Conservation (phyloP, 37 sponge, comb jelly and placozoan genomes). For the Chondrosia reniformis region DNA sequence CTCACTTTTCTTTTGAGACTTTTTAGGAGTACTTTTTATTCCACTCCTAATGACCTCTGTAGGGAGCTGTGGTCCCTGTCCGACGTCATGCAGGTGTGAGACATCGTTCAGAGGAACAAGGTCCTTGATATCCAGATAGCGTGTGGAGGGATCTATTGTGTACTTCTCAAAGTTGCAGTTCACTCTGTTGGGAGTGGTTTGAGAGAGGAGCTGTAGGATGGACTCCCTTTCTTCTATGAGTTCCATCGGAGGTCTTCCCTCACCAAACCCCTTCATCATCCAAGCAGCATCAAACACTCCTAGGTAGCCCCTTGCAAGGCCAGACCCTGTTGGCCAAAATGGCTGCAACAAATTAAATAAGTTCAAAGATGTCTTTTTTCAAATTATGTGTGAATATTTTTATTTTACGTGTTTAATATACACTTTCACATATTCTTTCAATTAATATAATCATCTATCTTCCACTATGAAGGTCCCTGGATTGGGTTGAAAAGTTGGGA, state of each 20-base stretch:
- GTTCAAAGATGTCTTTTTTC: too few relatives aligned
- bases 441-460: too few relatives aligned
- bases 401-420: too few relatives aligned
- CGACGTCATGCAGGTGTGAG: slow-evolving; percentile 66
- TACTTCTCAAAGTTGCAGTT: slow-evolving; percentile 45
- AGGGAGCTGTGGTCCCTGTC: slow-evolving; percentile 7
- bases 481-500: too few relatives aligned
- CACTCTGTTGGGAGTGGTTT: slow-evolving; percentile 70
- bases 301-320: slow-evolving; percentile 88
- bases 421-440: too few relatives aligned
- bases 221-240: slow-evolving; percentile 78
- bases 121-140: slow-evolving; percentile 61
- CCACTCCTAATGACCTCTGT: slow-evolving; percentile 21
- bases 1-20: not conserved
- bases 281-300: slow-evolving; percentile 87
- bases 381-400: too few relatives aligned
- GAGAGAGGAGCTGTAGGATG: slow-evolving; percentile 72
- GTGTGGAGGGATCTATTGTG: slow-evolving; percentile 87
- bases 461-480: too few relatives aligned
- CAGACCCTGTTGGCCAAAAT: slow-evolving; percentile 96
- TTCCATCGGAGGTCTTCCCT: slow-evolving; percentile 49
- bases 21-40: not conserved
- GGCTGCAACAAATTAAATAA: slow-evolving; percentile 53
- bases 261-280: slow-evolving; percentile 83
- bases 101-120: slow-evolving; percentile 50